Evolutionary conservation across 1,140 invertebrate genomes (phyloP).

Genomic region (Caenorhabditis inopinata): DNA sequence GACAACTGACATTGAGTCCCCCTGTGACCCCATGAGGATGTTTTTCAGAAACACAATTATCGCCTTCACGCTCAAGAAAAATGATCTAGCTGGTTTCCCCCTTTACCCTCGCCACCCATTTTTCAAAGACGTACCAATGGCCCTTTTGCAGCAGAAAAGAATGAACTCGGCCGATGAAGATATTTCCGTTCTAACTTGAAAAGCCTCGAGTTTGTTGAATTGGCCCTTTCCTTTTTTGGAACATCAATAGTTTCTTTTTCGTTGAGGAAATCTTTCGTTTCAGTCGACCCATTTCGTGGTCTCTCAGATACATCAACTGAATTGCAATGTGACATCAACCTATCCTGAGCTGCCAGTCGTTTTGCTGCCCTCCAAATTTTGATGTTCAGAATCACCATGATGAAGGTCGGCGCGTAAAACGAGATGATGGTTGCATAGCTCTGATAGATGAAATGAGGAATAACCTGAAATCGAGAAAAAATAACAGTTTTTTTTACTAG

Average conservation of each 20-base stretch:
- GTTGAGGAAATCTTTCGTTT: not conserved
- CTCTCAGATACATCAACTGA: not conserved
- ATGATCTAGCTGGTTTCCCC: not conserved
- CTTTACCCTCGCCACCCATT: too few relatives aligned
- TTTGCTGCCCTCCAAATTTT: slow-evolving; percentile 69
- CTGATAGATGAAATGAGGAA: slow-evolving; percentile 63
- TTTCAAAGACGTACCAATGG: slow-evolving; percentile 31
- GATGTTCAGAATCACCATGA: slow-evolving; percentile 70
- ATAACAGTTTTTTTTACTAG: slow-evolving; percentile 43
- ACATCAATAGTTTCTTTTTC: slow-evolving; percentile 25
- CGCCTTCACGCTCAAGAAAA: not conserved
- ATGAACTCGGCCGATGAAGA: slow-evolving; percentile 53
- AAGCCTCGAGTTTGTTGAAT: slow-evolving; percentile 29
- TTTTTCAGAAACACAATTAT: too few relatives aligned
- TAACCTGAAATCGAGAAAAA: slow-evolving; percentile 55
- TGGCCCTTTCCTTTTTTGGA: slow-evolving; percentile 11
- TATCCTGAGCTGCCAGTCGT: slow-evolving; percentile 67
- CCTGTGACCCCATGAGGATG: too few relatives aligned
- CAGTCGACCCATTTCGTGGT: not conserved
- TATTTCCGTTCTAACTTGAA: slow-evolving; percentile 46
- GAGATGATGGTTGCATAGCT: slow-evolving; percentile 69
- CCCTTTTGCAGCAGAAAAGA: slow-evolving; percentile 59
- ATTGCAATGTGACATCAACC: slow-evolving; percentile 7
- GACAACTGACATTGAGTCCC: too few relatives aligned
- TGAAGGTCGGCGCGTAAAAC: slow-evolving; percentile 69